These are phyloP conservation scores for Anas capensis DNA, from an alignment of 2,797 vertebrate species.

Conservation along the genomic window DNA sequence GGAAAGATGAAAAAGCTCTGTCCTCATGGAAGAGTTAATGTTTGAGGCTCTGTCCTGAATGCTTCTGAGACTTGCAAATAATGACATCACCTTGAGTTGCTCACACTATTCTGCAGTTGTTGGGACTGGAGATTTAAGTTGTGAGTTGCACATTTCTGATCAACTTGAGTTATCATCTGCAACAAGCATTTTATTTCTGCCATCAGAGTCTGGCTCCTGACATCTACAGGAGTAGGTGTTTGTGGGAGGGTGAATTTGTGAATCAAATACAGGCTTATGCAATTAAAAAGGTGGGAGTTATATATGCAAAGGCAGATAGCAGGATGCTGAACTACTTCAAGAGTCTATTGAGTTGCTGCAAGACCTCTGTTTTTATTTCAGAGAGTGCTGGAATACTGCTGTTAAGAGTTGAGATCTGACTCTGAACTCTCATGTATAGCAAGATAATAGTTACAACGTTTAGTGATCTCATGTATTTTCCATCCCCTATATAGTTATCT, in stretches of 20 bases:
- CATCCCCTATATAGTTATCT: not conserved
- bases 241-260: not conserved
- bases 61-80: not conserved
- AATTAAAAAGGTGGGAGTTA: not conserved
- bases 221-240: not conserved
- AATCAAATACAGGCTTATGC: not conserved
- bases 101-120: not conserved
- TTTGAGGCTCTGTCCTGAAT: not conserved
- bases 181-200: not conserved
- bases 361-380: not conserved
- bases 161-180: not conserved
- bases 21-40: not conserved
- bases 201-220: not conserved
- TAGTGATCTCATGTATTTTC: not conserved
- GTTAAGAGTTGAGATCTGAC: not conserved
- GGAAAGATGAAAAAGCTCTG: not conserved
- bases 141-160: accelerated
- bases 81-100: not conserved
- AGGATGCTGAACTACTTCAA: not conserved
- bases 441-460: not conserved
- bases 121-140: not conserved
- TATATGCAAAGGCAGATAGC: not conserved
- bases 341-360: not conserved
- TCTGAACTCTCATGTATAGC: not conserved
- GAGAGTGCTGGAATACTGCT: not conserved